Conservation (phyloP, 2,797 vertebrate species). For the Sebastes steindachneri region DNA sequence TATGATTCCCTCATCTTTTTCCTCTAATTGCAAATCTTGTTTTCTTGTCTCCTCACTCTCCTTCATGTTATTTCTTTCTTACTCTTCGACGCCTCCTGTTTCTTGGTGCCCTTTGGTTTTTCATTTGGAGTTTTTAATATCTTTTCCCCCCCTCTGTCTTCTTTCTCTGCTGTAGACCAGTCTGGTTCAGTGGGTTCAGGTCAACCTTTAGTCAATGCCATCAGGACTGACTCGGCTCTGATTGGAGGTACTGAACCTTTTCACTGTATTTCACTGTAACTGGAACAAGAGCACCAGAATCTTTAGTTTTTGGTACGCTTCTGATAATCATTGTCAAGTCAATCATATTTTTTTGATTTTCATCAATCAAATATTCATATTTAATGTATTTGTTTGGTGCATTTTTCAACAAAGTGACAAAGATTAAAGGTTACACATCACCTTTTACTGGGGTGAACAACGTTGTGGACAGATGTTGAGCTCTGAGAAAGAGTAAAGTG, state of each 20-base stretch:
- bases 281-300: not conserved
- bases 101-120: not conserved
- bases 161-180: conserved; percentile 86
- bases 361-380: not conserved
- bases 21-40: not conserved
- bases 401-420: not conserved
- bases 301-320: not conserved
- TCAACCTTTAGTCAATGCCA: conserved; percentile 89
- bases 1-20: not conserved
- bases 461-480: not conserved
- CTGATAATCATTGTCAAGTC: not conserved
- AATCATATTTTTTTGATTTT: not conserved
- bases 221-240: conserved; percentile 91
- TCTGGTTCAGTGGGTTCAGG: conserved; percentile 89
- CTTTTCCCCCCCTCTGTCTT: not conserved
- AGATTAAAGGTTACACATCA: not conserved
- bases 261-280: not conserved
- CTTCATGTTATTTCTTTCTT: not conserved
- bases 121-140: not conserved
- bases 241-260: conserved; percentile 90
- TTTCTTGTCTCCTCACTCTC: not conserved
- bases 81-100: not conserved
- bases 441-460: not conserved
- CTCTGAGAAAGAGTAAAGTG: not conserved
- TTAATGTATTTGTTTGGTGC: not conserved